phyloP scores from a whole-genome alignment of 2,888 invertebrate genomes.

The Rotaria macrura region DNA sequence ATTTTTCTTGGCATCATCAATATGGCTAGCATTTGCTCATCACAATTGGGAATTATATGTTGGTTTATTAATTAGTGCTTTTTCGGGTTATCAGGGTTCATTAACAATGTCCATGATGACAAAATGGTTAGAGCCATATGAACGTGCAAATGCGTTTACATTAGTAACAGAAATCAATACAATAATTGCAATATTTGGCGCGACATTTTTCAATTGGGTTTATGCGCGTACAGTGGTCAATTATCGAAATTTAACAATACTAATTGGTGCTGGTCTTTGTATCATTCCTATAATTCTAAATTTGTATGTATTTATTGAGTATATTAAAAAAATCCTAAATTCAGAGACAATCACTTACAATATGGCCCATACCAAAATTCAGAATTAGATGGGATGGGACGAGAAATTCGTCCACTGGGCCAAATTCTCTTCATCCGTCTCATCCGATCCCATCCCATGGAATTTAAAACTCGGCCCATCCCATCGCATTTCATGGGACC shows the following conservation, averaged over 20 bases:
- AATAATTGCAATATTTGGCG: not conserved
- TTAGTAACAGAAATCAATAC: not conserved
- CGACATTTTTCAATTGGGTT: not conserved
- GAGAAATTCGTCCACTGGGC: no score
- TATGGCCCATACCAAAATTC: no score
- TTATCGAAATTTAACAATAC: not conserved
- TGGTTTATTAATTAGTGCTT: not conserved
- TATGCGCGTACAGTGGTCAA: not conserved
- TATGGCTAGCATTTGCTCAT: not conserved
- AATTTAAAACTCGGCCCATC: no score
- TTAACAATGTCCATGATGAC: not conserved
- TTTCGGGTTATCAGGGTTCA: not conserved
- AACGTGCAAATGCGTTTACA: not conserved
- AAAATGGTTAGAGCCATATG: slow-evolving; percentile 13
- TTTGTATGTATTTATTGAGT: no score
- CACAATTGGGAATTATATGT: not conserved
- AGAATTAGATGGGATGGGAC: no score
- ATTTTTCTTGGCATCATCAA: not conserved
- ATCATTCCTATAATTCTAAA: not conserved
- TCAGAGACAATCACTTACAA: no score
- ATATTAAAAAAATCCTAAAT: no score
- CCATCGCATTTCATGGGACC: no score
- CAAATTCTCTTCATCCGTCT: no score
- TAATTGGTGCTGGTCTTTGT: not conserved
- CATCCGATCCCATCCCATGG: no score